A percentile compares a stretch with the other conserved stretches of the same genome.
Conservation (phyloP, 2,113 vertebrate genomes). For the Panthera tigris region DNA sequence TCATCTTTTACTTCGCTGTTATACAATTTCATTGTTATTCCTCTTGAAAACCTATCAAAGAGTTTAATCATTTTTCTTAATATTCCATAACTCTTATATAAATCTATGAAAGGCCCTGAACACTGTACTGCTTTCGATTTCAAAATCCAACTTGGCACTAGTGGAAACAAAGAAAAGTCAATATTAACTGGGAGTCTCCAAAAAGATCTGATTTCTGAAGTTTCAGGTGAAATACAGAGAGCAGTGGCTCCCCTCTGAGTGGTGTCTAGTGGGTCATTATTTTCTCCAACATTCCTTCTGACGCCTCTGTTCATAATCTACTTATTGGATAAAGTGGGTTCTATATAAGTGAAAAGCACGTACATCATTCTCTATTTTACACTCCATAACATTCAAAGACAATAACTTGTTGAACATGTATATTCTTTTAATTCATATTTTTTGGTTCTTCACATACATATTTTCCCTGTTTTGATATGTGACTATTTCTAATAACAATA, state of each 20-base stretch:
- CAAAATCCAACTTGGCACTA: neutral
- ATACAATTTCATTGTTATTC: neutral
- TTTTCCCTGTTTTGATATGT: neutral
- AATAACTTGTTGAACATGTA: neutral
- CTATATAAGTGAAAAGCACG: neutral
- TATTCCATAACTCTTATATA: neutral
- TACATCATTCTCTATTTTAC: neutral
- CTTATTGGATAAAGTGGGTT: neutral
- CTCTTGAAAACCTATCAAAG: neutral
- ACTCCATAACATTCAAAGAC: neutral
- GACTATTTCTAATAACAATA: neutral
- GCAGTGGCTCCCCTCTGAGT: neutral
- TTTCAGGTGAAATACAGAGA: neutral
- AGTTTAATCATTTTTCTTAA: neutral
- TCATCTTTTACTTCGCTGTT: neutral
- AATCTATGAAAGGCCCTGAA: neutral
- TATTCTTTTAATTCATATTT: neutral
- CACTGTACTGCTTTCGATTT: neutral
- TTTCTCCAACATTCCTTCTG: neutral
- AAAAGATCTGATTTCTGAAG: neutral
- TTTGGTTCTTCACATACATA: neutral
- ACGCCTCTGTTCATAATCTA: neutral
- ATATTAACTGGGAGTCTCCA: neutral
- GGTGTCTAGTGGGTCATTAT: neutral
- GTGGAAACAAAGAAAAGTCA: neutral